These are phyloP conservation scores for Oxyruncus cristatus DNA, from an alignment of 2,113 vertebrate genomes.

Conservation along the genomic window DNA sequence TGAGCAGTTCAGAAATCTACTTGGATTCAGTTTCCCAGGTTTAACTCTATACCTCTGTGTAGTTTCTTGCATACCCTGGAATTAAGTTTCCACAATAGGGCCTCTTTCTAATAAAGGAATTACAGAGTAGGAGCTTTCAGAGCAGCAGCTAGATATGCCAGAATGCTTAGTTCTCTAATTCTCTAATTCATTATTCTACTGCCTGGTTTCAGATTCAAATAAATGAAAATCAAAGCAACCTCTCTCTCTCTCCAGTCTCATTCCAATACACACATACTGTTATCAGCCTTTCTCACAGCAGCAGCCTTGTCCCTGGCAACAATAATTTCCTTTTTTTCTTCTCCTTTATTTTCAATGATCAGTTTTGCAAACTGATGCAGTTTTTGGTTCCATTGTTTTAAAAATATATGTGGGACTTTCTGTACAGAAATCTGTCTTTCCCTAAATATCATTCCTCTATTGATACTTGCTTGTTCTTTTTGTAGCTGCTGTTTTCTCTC, in stretches of 20 bases:
- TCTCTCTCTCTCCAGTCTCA: background rate
- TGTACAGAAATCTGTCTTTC: background rate
- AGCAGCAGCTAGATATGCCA: background rate
- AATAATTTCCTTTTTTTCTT: background rate
- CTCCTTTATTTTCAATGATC: background rate
- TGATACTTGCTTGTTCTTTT: background rate
- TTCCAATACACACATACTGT: background rate
- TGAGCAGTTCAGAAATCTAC: background rate
- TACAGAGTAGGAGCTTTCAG: background rate
- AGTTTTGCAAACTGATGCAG: background rate
- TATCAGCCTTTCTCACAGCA: background rate
- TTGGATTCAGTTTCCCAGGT: background rate
- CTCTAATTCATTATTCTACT: background rate
- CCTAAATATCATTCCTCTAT: background rate
- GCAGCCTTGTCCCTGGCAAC: background rate
- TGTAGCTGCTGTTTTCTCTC: background rate
- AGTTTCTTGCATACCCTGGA: background rate
- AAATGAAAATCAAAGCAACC: background rate
- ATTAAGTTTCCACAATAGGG: background rate
- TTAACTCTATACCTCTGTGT: background rate
- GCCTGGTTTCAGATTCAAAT: background rate
- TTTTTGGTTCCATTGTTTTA: background rate
- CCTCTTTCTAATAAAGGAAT: background rate
- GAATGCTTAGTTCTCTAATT: background rate
- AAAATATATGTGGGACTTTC: background rate